These are phyloP conservation scores for Alouatta palliata DNA, from an alignment of 2,113 vertebrate genomes.

Conservation along the genomic window DNA sequence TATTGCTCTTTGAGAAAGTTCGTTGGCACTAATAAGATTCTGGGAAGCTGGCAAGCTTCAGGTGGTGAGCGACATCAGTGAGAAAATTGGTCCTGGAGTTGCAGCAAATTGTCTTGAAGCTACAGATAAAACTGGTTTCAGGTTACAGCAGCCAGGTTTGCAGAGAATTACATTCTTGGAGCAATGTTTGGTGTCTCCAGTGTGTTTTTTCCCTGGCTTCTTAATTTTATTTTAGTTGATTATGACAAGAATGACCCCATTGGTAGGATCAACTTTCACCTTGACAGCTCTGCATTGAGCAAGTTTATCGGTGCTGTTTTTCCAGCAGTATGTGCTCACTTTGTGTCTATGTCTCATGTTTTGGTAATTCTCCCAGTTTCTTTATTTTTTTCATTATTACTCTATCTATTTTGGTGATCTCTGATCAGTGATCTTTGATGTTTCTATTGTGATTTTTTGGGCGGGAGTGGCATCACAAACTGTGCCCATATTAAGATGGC, in stretches of 20 bases:
- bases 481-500: background rate
- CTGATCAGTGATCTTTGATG: background rate
- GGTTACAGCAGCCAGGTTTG: background rate
- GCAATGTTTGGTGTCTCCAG: background rate
- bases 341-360: background rate
- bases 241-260: background rate
- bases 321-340: background rate
- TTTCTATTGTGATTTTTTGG: background rate
- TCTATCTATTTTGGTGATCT: background rate
- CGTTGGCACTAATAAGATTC: background rate
- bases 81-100: background rate
- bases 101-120: background rate
- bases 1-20: background rate
- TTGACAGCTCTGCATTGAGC: background rate
- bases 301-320: background rate
- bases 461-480: fast-evolving
- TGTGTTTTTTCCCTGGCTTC: background rate
- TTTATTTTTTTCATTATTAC: background rate
- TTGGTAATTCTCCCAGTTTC: background rate
- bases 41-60: background rate
- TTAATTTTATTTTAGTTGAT: background rate
- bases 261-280: background rate
- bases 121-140: background rate
- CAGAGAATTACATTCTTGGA: background rate
- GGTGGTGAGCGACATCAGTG: background rate